These are phyloP conservation scores for Harpagoxenus sublaevis DNA, from an alignment of 2,888 invertebrate genomes.

Conservation along the genomic window DNA sequence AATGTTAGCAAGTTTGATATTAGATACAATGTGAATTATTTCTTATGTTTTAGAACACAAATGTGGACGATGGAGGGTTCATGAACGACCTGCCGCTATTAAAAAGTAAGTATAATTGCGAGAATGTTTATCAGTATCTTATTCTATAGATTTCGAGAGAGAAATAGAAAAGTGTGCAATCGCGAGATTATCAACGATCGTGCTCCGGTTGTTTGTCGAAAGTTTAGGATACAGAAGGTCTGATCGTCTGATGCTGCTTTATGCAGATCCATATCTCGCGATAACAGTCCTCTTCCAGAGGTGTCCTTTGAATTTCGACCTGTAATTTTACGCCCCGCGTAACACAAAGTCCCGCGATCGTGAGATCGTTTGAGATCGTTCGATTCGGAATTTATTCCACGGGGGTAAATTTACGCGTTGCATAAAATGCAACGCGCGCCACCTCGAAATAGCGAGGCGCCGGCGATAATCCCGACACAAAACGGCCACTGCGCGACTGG, in stretches of 20 bases:
- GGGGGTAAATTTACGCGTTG: constrained; percentile 50
- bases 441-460: constrained; percentile 30
- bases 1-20: background rate
- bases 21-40: constrained; percentile 17
- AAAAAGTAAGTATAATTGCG: constrained; percentile 92
- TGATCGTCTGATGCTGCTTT: background rate
- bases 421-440: constrained; percentile 24
- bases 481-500: constrained; percentile 61
- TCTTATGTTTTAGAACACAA: constrained; percentile 89
- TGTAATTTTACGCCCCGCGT: background rate
- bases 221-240: background rate
- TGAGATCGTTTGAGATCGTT: constrained; percentile 21
- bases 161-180: background rate
- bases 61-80: constrained; percentile 95
- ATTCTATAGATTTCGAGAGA: background rate
- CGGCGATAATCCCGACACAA: constrained; percentile 63
- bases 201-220: no score
- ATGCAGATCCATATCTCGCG: background rate
- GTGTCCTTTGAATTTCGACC: background rate
- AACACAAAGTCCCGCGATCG: constrained; percentile 1
- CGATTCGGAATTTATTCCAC: constrained; percentile 57
- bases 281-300: background rate
- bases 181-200: background rate
- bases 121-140: background rate
- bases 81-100: constrained; percentile 96